These are phyloP conservation scores for Girardinus metallicus DNA, from an alignment of 2,797 vertebrate species.

Conservation along the genomic window DNA sequence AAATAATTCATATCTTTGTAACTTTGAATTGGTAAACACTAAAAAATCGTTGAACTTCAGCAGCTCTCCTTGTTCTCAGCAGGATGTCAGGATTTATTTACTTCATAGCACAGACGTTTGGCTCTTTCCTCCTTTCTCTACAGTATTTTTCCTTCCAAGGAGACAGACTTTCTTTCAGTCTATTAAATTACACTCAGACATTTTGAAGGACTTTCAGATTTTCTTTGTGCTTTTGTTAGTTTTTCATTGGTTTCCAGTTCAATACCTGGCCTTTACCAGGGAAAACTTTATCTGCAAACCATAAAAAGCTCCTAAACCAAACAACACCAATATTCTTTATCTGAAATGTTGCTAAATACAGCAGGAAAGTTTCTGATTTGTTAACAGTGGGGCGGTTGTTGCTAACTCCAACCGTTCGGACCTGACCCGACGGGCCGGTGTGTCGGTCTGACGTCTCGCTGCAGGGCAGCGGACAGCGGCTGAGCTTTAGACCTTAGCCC, in stretches of 20 bases:
- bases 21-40: background rate
- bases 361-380: too few species aligned
- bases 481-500: too few species aligned
- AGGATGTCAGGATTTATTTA: background rate
- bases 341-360: too few species aligned
- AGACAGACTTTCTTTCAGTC: background rate
- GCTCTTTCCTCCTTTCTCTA: background rate
- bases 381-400: too few species aligned
- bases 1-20: background rate
- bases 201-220: background rate
- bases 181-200: background rate
- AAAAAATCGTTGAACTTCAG: background rate
- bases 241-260: background rate
- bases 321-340: background rate
- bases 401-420: too few species aligned
- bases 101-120: background rate
- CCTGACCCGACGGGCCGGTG: too few species aligned
- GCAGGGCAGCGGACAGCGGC: too few species aligned
- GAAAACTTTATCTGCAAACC: background rate
- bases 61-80: background rate
- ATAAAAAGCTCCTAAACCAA: background rate
- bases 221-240: background rate
- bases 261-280: background rate
- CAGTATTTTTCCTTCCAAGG: background rate
- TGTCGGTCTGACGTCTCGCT: too few species aligned